Percentiles rank a stretch among this genome's conserved stretches.
These are phyloP conservation scores for Grallaria varia DNA, from an alignment of 2,113 vertebrate genomes.

Conservation along the genomic window DNA sequence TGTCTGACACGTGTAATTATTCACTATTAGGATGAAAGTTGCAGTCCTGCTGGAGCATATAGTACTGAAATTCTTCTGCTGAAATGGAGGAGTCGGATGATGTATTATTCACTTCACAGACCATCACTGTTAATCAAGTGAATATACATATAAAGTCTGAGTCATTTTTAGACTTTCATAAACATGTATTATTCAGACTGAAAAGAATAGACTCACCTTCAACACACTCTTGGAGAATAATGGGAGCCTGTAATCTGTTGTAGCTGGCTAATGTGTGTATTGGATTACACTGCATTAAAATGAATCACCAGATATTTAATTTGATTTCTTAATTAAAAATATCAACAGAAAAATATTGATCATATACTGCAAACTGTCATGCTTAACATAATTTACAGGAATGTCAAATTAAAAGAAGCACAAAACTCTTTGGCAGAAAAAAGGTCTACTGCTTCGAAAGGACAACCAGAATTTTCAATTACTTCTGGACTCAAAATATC, in stretches of 20 bases:
- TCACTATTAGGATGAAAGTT: constrained; percentile 56
- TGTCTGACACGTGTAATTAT: constrained; percentile 49
- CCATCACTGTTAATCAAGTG: constrained; percentile 48
- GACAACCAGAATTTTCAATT: neutral
- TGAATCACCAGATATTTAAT: neutral
- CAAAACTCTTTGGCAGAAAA: neutral
- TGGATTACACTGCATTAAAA: constrained; percentile 7
- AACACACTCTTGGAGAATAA: neutral
- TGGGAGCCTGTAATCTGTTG: neutral
- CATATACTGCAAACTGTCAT: neutral
- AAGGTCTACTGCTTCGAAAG: neutral
- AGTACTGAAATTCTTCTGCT: constrained; percentile 38
- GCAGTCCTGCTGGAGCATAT: constrained; percentile 8
- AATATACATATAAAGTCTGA: constrained; percentile 50
- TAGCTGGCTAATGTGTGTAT: neutral
- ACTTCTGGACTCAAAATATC: neutral
- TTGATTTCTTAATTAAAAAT: constrained; percentile 38
- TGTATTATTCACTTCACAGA: constrained; percentile 56
- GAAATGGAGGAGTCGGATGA: constrained; percentile 18
- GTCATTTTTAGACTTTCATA: constrained; percentile 57
- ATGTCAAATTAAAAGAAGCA: neutral
- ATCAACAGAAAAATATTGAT: neutral
- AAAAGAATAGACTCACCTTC: constrained; percentile 28
- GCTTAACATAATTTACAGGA: neutral
- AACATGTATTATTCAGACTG: constrained; percentile 54